These are phyloP conservation scores for Cyrtonyx montezumae DNA, from an alignment of 2,113 vertebrate species.

Conservation along the genomic window DNA sequence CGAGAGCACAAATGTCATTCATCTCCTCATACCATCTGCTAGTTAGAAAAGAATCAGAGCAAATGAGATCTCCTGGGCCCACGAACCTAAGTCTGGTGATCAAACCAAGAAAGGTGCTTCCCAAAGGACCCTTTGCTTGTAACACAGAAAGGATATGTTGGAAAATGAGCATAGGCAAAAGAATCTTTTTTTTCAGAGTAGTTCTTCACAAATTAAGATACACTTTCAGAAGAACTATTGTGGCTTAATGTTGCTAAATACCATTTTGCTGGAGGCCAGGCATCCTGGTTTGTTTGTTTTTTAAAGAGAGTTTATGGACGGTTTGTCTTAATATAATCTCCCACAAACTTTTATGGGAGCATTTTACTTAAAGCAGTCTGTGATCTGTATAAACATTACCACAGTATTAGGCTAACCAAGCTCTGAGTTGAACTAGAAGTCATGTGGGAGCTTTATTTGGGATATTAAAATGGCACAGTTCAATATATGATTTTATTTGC, in stretches of 20 bases:
- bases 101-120: not conserved
- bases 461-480: constrained; percentile 54
- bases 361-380: constrained; percentile 11
- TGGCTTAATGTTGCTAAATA: constrained; percentile 17
- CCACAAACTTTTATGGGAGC: not conserved
- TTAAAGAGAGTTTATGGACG: not conserved
- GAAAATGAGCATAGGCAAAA: not conserved
- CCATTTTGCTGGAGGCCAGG: not conserved
- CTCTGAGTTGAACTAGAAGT: constrained; percentile 20
- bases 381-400: not conserved
- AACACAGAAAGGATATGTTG: not conserved
- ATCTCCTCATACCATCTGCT: not conserved
- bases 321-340: constrained; percentile 9
- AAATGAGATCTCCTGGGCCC: not conserved
- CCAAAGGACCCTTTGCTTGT: not conserved
- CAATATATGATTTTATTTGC: constrained; percentile 71
- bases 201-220: not conserved
- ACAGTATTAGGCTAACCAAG: constrained; percentile 1
- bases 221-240: not conserved
- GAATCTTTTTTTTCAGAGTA: not conserved
- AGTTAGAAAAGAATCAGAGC: not conserved
- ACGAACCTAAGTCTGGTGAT: not conserved
- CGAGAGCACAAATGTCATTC: not conserved
- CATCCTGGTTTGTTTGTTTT: constrained; percentile 1
- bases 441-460: constrained; percentile 51